Base-by-base conservation (phyloP, 2,888 invertebrate species). In the Sesia apiformis region DNA sequence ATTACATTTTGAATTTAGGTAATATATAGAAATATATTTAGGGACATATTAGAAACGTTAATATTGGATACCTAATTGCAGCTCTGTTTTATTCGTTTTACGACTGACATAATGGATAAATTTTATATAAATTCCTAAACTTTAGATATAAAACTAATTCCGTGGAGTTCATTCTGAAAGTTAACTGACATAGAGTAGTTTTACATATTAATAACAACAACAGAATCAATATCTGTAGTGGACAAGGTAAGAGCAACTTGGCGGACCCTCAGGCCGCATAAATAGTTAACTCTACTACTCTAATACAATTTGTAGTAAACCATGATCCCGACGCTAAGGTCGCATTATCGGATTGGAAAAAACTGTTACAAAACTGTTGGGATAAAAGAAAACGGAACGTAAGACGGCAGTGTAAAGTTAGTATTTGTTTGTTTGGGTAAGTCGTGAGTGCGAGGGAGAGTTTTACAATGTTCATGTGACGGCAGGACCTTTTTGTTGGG, bases 271-370 rank as follows among this genome's bases (percentile, higher is more conserved):
- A 66, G 68, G 70, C 72, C 70, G 78, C 74, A 84, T 86, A 86
- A 86, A 87, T 87, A 86, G 85, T 87, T 86, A 85, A 86, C 85
- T 84, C 76, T 84, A 84, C 85, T 84, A 80, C 85, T 86, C 84
- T 86, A 85, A 88, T 87, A 88, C 87, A 88, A 88, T 88, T 88
- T 88, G 87, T 88, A 88, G 87, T 88, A 87, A 88, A 87, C 87
- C 87, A 87, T 86, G 87, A 87, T 87, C 86, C 84, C 82, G 81
- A 75, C 84, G 80, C 84, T 85, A 87, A 86, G 85, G 85, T 86
- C 83, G 84, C 85, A 87, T 88, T 88, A 88, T 87, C 86, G 84
- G 84, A 88, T 86, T 85, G 86, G 83, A 85, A 86, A 85, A 86
- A 87, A 87, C 84, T 80, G 83, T 85, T 82, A 79, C 80, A 77